Percentiles rank a stretch among this genome's conserved stretches.
phyloP scores from a whole-genome alignment of 1,140 invertebrate species.

The Proales similis region DNA sequence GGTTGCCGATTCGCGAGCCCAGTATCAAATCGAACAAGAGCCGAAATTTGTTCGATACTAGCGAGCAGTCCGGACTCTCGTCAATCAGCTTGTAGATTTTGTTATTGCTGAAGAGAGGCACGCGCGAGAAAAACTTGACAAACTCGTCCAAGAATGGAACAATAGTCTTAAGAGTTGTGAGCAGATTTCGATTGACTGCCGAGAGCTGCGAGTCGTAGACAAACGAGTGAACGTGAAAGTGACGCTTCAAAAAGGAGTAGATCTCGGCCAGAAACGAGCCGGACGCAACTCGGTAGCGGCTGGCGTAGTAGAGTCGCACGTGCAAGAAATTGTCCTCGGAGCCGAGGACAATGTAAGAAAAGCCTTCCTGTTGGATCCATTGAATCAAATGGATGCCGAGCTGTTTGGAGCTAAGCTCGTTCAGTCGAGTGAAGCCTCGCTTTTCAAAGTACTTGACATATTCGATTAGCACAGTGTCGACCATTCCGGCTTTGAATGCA shows the following conservation, averaged over 20 bases:
- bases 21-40: constrained; percentile 29
- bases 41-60: background rate
- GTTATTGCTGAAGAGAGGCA: constrained; percentile 19
- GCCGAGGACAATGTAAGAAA: constrained; percentile 16
- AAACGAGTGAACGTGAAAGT: constrained; percentile 37
- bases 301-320: background rate
- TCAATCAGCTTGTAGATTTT: constrained; percentile 30
- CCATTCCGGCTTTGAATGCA: constrained; percentile 5
- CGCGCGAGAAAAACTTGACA: constrained; percentile 32
- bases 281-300: background rate
- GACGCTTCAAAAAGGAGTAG: constrained; percentile 7
- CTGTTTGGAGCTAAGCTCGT: background rate
- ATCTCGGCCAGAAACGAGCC: constrained; percentile 16
- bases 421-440: background rate
- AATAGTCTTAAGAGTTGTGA: background rate
- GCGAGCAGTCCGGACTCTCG: constrained; percentile 17
- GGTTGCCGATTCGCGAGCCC: too few relatives aligned
- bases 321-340: constrained; percentile 27
- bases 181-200: constrained; percentile 18
- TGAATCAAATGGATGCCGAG: constrained; percentile 20
- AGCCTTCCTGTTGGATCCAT: constrained; percentile 34
- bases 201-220: constrained; percentile 34
- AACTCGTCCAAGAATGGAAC: constrained; percentile 32
- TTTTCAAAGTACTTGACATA: constrained; percentile 27
- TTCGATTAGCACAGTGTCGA: constrained; percentile 17